Evolutionary conservation across 2,113 vertebrate genomes (phyloP), one percentile per base, ranked within the genome.

Genomic region (Oplegnathus fasciatus): DNA sequence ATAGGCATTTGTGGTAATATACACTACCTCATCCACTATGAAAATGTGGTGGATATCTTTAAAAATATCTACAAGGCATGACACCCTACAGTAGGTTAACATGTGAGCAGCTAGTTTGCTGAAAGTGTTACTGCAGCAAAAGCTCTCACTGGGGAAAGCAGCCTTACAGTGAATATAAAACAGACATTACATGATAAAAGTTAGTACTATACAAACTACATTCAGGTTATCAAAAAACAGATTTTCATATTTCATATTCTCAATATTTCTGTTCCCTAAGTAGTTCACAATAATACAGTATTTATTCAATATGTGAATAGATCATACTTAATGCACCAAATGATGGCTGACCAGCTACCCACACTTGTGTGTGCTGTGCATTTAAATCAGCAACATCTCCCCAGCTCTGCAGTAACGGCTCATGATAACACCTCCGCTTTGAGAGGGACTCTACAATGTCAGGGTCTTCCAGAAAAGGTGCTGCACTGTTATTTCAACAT

Each of bases 361-460:
- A 58, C 54, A 73, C 22, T 22, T 18, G n/a, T 70, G 58, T 72
- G 80, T 62, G 37, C 22, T 40, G 58, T 67, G 65, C 52, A 82
- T 75, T 70, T 78, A 60, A 89, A 81, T 69, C 9, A 82, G 54
- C 42, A 60, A 32, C 6, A 32, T 54, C 32, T 79, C 65, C 61
- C 42, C 44, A 11, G 15, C 18, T 60, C 40, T 46, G 74, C 60
- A 55, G 30, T 54, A 65, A 30, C 32, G 14, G 54, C 34, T 55
- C 42, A 69, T 40, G 8, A 44, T 58, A 82, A 76, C 30, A 24
- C 8, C 13, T 32, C n/a, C 44, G 70, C 54, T 70, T n/a, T 74
- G 50, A 68, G 48, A 14, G 34, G 32, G 58, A 77, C 8, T 30
- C n/a, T 20, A 18, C 34, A 44, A 73, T 34, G n/a, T 42, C 48